Evolutionary conservation across 2,797 vertebrate genomes (phyloP).

Genomic region (Dryobates pubescens): DNA sequence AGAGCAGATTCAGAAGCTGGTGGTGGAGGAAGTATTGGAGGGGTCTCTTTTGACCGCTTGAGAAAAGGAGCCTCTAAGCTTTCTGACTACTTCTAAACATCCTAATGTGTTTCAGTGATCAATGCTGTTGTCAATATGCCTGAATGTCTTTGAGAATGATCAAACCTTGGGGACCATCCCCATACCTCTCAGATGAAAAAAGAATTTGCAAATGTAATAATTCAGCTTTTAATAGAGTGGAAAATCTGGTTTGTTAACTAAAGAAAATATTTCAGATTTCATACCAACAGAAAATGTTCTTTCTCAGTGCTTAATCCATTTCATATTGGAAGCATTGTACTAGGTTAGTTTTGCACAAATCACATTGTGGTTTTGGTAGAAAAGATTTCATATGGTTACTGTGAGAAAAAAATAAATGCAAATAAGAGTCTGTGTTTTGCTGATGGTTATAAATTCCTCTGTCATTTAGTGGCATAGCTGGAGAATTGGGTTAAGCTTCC

Average conservation of each 20-base stretch:
- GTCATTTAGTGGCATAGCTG: neutral
- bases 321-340: neutral
- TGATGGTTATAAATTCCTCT: slow-evolving; percentile 11
- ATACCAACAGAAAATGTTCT: neutral
- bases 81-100: neutral
- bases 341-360: slow-evolving; percentile 36
- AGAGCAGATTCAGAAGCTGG: neutral
- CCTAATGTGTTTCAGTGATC: neutral
- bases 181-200: neutral
- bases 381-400: neutral
- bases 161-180: neutral
- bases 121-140: neutral
- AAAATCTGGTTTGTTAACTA: neutral
- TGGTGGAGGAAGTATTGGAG: neutral
- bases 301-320: neutral
- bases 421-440: neutral
- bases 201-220: neutral
- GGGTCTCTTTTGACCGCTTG: neutral
- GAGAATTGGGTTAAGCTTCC: slow-evolving; percentile 49
- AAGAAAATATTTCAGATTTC: neutral
- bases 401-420: slow-evolving; percentile 28
- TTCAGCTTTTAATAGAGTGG: neutral
- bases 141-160: neutral
- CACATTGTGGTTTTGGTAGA: neutral
- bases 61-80: neutral